phyloP scores from a whole-genome alignment of 2,888 invertebrate species.

The Sphaeridia pumilis region DNA sequence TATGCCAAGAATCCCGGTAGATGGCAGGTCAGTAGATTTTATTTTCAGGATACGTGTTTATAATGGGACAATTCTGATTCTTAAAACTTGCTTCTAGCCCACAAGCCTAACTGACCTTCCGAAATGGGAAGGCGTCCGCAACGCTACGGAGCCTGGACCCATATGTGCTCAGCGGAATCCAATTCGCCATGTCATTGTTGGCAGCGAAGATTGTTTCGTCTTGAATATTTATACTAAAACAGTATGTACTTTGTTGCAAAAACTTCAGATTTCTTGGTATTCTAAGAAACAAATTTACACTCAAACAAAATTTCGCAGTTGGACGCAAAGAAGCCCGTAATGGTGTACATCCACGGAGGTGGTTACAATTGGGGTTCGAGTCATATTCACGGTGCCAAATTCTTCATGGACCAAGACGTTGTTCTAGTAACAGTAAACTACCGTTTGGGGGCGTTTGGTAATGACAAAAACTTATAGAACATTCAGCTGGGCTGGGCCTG shows the following conservation, averaged over 20 bases:
- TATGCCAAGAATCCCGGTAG: slow-evolving; percentile 5
- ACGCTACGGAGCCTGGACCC: slow-evolving; percentile 4
- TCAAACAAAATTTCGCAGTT: background rate
- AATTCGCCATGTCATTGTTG: background rate
- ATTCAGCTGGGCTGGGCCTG: too few species aligned
- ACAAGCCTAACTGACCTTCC: background rate
- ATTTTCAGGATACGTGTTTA: background rate
- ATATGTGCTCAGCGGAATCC: slow-evolving; percentile 8
- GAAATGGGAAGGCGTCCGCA: slow-evolving; percentile 10
- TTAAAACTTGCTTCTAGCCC: slow-evolving; percentile 4
- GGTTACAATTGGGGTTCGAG: slow-evolving; percentile 11
- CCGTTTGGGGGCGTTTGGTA: slow-evolving; percentile 7
- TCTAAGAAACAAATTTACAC: too few species aligned
- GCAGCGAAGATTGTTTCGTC: slow-evolving; percentile 9
- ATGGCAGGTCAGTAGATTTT: slow-evolving; percentile 3
- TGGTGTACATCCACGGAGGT: slow-evolving; percentile 15
- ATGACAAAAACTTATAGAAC: too few species aligned
- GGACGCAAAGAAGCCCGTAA: background rate
- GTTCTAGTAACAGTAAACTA: slow-evolving; percentile 11
- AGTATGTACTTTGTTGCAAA: background rate
- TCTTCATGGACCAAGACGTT: slow-evolving; percentile 11
- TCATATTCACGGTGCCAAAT: slow-evolving; percentile 10
- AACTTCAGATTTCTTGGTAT: background rate
- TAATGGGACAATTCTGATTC: background rate
- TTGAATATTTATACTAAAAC: slow-evolving; percentile 8